A percentile compares a stretch with the other conserved stretches of the same genome.
These are phyloP conservation scores for Tholera decimalis DNA, from an alignment of 2,888 invertebrate species.

Conservation along the genomic window DNA sequence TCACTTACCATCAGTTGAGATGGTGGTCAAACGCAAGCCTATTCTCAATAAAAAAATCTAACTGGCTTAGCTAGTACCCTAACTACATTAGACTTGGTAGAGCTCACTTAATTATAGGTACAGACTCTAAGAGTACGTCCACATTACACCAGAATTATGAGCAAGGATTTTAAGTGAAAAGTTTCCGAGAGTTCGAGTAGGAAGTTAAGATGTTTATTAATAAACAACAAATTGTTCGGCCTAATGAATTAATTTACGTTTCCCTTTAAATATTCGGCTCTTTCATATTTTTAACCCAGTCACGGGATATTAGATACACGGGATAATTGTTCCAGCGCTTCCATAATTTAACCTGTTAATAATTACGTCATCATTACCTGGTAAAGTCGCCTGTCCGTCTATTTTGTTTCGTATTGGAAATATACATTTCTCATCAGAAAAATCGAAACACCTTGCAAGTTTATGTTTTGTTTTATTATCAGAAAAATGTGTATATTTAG, in stretches of 20 bases:
- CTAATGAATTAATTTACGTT: constrained; percentile 69
- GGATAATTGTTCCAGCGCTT: no score
- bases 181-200: constrained; percentile 49
- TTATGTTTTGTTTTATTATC: no score
- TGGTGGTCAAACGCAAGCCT: no score
- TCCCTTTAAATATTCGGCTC: constrained; percentile 30
- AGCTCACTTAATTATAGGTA: background rate
- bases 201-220: constrained; percentile 49
- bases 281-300: constrained; percentile 26
- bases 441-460: no score
- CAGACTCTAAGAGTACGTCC: constrained; percentile 17
- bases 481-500: no score
- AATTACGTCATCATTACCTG: no score
- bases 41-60: no score
- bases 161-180: constrained; percentile 46
- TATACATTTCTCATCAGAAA: no score
- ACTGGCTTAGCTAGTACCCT: background rate
- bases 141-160: constrained; percentile 25
- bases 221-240: constrained; percentile 66
- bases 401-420: no score
- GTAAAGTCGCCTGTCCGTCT: no score
- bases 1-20: background rate
- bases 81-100: constrained; percentile 1
- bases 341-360: no score
- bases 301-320: background rate